Evolutionary conservation across 2,113 vertebrate species (phyloP).

Genomic region (Seriola rivoliana): DNA sequence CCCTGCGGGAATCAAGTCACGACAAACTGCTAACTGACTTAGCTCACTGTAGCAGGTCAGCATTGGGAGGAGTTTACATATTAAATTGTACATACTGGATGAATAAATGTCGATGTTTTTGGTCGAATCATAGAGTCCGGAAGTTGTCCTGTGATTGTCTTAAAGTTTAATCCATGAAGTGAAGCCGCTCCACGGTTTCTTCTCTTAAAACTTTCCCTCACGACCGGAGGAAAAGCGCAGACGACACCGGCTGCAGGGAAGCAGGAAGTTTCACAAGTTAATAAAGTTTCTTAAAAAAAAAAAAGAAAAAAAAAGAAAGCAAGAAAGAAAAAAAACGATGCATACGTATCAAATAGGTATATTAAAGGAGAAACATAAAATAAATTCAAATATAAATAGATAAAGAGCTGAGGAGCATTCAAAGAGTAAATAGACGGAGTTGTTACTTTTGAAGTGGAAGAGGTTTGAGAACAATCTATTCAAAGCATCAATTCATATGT

Average conservation of each 20-base stretch:
- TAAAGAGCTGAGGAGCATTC: too few species aligned
- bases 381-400: too few species aligned
- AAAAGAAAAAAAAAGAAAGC: not conserved
- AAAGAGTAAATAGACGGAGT: too few species aligned
- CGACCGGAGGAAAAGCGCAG: not conserved
- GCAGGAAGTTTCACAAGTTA: slow-evolving; percentile 33
- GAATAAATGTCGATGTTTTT: not conserved
- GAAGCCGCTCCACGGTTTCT: not conserved
- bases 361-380: too few species aligned
- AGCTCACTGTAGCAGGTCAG: slow-evolving; percentile 21
- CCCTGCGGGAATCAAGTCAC: not conserved
- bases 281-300: slow-evolving; percentile 10
- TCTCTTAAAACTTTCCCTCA: not conserved
- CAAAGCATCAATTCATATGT: too few species aligned
- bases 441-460: too few species aligned
- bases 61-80: not conserved
- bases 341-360: too few species aligned
- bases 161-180: not conserved
- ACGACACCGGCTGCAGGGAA: not conserved
- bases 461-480: too few species aligned
- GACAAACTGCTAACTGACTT: slow-evolving; percentile 33
- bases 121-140: slow-evolving; percentile 55
- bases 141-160: not conserved
- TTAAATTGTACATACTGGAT: slow-evolving; percentile 23
- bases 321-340: not conserved